phyloP scores from a whole-genome alignment of 2,888 invertebrate genomes.

The Myathropa florea region DNA sequence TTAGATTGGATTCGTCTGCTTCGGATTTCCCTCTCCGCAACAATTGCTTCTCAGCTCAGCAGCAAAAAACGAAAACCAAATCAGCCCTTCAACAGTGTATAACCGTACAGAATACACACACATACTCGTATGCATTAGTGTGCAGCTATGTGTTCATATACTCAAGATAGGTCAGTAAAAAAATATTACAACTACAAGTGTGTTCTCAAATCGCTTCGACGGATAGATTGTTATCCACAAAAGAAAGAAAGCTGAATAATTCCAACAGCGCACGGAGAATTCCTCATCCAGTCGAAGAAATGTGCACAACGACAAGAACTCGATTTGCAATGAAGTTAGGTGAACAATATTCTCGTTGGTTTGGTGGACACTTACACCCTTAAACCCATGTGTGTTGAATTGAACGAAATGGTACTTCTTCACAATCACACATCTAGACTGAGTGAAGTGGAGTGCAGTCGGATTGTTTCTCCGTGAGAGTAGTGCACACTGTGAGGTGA shows the following conservation, averaged over 20 bases:
- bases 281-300: constrained; percentile 20
- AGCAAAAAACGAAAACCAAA: constrained; percentile 8
- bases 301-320: constrained; percentile 47
- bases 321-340: constrained; percentile 38
- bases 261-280: constrained; percentile 21
- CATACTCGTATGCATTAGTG: neutral
- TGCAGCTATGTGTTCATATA: neutral
- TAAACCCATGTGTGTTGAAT: constrained; percentile 5
- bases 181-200: constrained; percentile 37
- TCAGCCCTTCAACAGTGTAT: constrained; percentile 24
- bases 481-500: constrained; percentile 43
- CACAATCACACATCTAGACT: constrained; percentile 1
- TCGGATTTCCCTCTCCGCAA: neutral
- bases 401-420: constrained; percentile 29
- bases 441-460: constrained; percentile 7
- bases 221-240: constrained; percentile 49
- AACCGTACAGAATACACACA: neutral
- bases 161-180: constrained; percentile 9
- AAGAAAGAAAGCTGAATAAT: constrained; percentile 47
- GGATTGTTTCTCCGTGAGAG: constrained; percentile 29
- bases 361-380: neutral
- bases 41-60: constrained; percentile 9
- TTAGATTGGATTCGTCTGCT: neutral
- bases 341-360: constrained; percentile 11
- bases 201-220: constrained; percentile 35